Percentiles rank a stretch among this genome's conserved stretches.
phyloP scores from a whole-genome alignment of 2,888 invertebrate genomes.

The Graphium colonna region DNA sequence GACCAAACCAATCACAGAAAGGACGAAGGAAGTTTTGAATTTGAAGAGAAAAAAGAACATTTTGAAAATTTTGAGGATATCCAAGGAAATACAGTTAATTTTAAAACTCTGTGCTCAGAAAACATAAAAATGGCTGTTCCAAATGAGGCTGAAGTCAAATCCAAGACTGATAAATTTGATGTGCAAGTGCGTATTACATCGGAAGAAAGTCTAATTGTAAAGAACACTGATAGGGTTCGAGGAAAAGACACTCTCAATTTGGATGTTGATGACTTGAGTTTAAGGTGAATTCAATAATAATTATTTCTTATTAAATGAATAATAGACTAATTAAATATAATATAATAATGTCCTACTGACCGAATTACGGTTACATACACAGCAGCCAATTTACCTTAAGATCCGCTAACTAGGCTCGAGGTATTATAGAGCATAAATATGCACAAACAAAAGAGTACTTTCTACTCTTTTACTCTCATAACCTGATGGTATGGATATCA shows the following conservation, averaged over 20 bases:
- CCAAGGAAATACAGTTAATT: constrained; percentile 47
- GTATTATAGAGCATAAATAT: too few relatives aligned
- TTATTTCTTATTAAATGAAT: background rate
- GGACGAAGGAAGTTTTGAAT: constrained; percentile 39
- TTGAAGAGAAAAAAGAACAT: constrained; percentile 50
- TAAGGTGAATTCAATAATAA: constrained; percentile 66
- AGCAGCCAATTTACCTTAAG: too few relatives aligned
- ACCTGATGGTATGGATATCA: too few relatives aligned
- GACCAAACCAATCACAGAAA: constrained; percentile 34
- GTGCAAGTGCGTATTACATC: constrained; percentile 74
- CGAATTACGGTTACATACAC: too few relatives aligned
- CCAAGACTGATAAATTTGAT: constrained; percentile 69
- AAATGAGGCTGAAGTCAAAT: constrained; percentile 64
- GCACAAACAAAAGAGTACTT: too few relatives aligned
- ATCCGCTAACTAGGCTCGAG: too few relatives aligned
- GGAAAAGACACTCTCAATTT: constrained; percentile 69
- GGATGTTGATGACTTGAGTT: constrained; percentile 77
- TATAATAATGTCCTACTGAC: too few relatives aligned
- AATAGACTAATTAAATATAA: background rate
- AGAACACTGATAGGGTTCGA: constrained; percentile 49
- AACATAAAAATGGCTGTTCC: constrained; percentile 73
- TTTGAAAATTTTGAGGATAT: constrained; percentile 46
- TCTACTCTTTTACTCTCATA: too few relatives aligned
- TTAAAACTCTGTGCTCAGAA: constrained; percentile 56
- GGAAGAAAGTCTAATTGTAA: constrained; percentile 68